Evolutionary conservation across 2,113 vertebrate genomes (phyloP), one percentile per base, ranked within the genome.

Genomic region (Pterocles burchelli): DNA sequence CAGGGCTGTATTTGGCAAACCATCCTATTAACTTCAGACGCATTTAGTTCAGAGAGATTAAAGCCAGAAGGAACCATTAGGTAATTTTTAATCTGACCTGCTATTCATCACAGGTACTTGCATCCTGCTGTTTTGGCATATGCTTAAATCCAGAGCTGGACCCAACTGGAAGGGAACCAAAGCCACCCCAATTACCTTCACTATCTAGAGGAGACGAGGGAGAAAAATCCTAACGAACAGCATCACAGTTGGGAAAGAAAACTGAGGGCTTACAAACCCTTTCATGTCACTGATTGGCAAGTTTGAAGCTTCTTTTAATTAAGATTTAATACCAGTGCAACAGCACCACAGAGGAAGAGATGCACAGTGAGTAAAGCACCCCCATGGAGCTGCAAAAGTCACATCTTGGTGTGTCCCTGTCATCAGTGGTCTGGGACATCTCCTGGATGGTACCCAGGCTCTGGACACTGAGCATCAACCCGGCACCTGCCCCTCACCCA

Each of bases 81-180:
- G 91, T 52, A 88, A 80, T 90, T 94, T 97, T 88, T 93, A 96
- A 91, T 93, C 88, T 74, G 46, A 62, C 85, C 81, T 94, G 93
- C 78, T 63, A 38, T 34, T 73, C 75, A 46, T 54, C 81, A 80
- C 93, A 88, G 93, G 78, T 76, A 29, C 59, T 55, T 11, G 58
- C 62, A 62, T 77, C 82, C 93, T 18, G 38, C 78, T 79, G 89
- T 36, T 66, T 46, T 38, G 85, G 81, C 77, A 49, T 13, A 4
- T 17, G 80, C 87, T 62, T 66, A 80, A 74, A 61, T 4, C 87
- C 70, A 49, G 2, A 43, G 22, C 68, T 55, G 87, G 22, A 61
- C 87, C 81, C 55, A 61, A 62, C 33, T 51, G 81, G 67, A 89
- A 83, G 88, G 84, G 34, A 90, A 85, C 67, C 12, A 0, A 45